These are phyloP conservation scores for Camponotus pennsylvanicus DNA, from an alignment of 1,140 invertebrate species.

Conservation along the genomic window DNA sequence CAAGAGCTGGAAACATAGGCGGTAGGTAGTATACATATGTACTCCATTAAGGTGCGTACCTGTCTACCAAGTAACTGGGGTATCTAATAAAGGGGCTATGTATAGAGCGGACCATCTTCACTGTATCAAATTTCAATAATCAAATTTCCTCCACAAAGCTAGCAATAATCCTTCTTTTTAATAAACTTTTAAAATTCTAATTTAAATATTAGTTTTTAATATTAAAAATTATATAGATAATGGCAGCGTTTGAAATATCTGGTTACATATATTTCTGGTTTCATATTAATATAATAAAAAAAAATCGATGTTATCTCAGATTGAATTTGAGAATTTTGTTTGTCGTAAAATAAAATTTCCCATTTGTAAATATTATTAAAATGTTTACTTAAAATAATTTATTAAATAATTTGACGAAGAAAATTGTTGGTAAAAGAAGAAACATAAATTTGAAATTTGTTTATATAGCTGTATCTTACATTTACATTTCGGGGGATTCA, in stretches of 20 bases:
- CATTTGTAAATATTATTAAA: not conserved
- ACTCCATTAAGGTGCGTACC: slow-evolving; percentile 67
- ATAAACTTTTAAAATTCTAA: not conserved
- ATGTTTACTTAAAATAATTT: not conserved
- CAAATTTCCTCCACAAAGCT: slow-evolving; percentile 24
- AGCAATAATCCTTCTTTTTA: not conserved
- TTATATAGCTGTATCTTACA: slow-evolving; percentile 43
- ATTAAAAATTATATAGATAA: not conserved
- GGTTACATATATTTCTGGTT: not conserved
- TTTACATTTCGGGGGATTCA: slow-evolving; percentile 30
- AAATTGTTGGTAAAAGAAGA: not conserved
- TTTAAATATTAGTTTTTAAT: slow-evolving; percentile 27
- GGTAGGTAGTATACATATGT: slow-evolving; percentile 50
- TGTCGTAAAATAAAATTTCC: not conserved
- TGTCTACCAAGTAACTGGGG: slow-evolving; percentile 32
- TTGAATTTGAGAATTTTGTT: not conserved
- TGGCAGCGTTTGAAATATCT: not conserved
- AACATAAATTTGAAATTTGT: not conserved
- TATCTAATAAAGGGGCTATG: slow-evolving; percentile 46
- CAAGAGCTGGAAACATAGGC: slow-evolving; percentile 37
- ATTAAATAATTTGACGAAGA: not conserved
- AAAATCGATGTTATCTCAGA: not conserved
- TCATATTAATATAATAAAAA: not conserved
- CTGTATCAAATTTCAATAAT: slow-evolving; percentile 27
- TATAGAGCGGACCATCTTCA: not conserved